phyloP scores from a whole-genome alignment of 1,140 invertebrate genomes.

The Rhagoletis zephyria region DNA sequence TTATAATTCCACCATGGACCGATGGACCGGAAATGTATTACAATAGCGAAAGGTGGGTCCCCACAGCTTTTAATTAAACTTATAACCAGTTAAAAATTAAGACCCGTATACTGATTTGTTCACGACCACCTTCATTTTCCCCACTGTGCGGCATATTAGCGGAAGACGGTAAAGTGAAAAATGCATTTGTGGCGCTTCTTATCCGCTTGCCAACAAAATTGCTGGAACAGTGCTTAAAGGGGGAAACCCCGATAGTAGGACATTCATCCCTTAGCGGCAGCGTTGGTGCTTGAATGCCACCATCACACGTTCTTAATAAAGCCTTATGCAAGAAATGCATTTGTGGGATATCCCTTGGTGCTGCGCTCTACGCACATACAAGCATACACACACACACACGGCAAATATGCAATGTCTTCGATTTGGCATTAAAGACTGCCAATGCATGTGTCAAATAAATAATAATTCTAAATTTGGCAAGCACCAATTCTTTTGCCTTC shows the following conservation, averaged over 20 bases:
- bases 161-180: neutral
- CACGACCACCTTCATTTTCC: too few species aligned
- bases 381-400: neutral
- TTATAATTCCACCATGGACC: too few species aligned
- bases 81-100: too few species aligned
- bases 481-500: neutral
- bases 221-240: neutral
- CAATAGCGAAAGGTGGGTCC: too few species aligned
- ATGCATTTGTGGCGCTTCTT: conserved; percentile 45
- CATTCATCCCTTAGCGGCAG: conserved; percentile 35
- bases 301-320: conserved; percentile 15
- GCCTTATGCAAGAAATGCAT: conserved; percentile 26
- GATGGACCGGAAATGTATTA: too few species aligned
- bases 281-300: neutral
- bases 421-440: conserved; percentile 23
- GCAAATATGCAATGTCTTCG: neutral
- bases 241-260: neutral
- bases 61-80: too few species aligned
- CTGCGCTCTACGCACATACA: neutral
- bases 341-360: conserved; percentile 2
- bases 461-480: conserved; percentile 52
- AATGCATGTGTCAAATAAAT: conserved; percentile 39
- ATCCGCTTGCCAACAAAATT: conserved; percentile 11
- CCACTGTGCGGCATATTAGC: neutral
- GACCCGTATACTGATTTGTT: too few species aligned